These are phyloP conservation scores for Callochromis pleurospilus DNA, from an alignment of 2,113 vertebrate species.

Conservation along the genomic window DNA sequence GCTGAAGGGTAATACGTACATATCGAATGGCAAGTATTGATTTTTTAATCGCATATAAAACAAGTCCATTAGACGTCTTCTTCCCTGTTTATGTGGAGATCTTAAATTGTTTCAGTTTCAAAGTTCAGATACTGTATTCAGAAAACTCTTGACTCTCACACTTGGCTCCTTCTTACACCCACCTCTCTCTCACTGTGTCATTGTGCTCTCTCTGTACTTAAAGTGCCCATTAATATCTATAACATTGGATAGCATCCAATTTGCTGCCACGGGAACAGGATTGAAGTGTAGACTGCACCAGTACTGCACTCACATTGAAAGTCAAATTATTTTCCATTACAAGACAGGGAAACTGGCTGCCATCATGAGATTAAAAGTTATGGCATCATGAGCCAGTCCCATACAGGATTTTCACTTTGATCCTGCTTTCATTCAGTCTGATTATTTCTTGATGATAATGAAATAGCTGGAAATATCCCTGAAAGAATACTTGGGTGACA, in stretches of 20 bases:
- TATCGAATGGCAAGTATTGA: background rate
- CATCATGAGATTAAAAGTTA: conserved; percentile 5
- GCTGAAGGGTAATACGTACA: background rate
- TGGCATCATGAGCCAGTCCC: background rate
- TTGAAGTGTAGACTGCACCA: background rate
- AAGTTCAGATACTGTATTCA: conserved; percentile 1
- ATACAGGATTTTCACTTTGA: background rate
- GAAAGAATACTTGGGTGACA: background rate
- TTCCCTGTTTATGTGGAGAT: background rate
- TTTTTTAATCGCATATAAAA: background rate
- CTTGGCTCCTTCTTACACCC: background rate
- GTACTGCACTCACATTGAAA: background rate
- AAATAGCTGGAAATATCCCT: background rate
- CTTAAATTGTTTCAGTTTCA: background rate
- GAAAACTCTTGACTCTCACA: background rate
- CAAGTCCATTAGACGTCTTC: background rate
- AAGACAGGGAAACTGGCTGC: background rate
- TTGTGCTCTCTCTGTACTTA: conserved; percentile 10
- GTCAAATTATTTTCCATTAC: conserved; percentile 4
- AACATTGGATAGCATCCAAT: conserved; percentile 23
- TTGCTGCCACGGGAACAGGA: background rate
- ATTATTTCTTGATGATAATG: background rate
- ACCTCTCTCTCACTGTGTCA: conserved; percentile 25
- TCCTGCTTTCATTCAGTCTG: background rate
- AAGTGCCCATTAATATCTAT: conserved; percentile 33